Evolutionary conservation across 2,113 vertebrate genomes (phyloP).

Genomic region (Nannobrachium achirus): DNA sequence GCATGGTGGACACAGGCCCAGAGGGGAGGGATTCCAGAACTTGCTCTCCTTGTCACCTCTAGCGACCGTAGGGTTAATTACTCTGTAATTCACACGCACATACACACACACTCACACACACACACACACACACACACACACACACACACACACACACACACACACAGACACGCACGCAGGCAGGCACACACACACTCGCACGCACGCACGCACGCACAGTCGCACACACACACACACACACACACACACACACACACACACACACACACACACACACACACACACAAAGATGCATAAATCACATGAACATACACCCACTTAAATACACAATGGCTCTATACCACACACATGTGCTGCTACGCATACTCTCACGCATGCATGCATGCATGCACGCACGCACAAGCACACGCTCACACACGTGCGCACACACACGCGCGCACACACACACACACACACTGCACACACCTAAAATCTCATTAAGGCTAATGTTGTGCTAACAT

Average conservation of each 20-base stretch:
- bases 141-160: slow-evolving; percentile 5
- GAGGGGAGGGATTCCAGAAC: slow-evolving; percentile 89
- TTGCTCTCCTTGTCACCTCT: slow-evolving; percentile 91
- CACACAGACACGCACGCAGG: not conserved
- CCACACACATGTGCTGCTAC: slow-evolving; percentile 9
- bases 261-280: slow-evolving; percentile 28
- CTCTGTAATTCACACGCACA: slow-evolving; percentile 49
- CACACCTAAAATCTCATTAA: slow-evolving; percentile 76
- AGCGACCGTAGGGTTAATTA: slow-evolving; percentile 91
- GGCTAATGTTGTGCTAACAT: slow-evolving; percentile 81
- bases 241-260: slow-evolving; percentile 10
- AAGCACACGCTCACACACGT: slow-evolving; percentile 13
- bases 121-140: too few relatives aligned
- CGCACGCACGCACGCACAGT: slow-evolving; percentile 15
- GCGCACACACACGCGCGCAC: slow-evolving; percentile 7
- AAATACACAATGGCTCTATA: not conserved
- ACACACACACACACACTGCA: slow-evolving; percentile 14
- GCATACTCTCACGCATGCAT: slow-evolving; percentile 19
- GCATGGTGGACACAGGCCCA: slow-evolving; percentile 79
- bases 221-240: slow-evolving; percentile 5
- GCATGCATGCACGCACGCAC: slow-evolving; percentile 43
- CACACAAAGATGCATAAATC: not conserved
- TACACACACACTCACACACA: slow-evolving; percentile 23
- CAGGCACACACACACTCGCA: slow-evolving; percentile 19
- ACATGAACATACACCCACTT: slow-evolving; percentile 4